phyloP scores from a whole-genome alignment of 2,113 vertebrate species.

The Neomonachus schauinslandi region DNA sequence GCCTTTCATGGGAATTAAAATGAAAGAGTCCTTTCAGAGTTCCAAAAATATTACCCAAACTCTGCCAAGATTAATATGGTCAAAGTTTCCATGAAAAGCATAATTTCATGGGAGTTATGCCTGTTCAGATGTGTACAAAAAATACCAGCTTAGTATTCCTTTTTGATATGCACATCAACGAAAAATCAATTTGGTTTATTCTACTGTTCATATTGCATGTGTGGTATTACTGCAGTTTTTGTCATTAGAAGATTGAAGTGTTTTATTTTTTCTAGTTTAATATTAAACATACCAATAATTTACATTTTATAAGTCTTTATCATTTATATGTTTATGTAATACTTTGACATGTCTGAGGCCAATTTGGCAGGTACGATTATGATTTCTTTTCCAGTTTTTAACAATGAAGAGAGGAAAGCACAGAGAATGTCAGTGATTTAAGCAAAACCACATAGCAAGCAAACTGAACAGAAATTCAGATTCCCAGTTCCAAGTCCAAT shows the following conservation, averaged over 20 bases:
- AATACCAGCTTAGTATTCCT: not conserved
- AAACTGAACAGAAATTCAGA: not conserved
- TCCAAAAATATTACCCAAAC: constrained; percentile 62
- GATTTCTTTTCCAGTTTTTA: constrained; percentile 7
- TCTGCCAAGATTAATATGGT: constrained; percentile 73
- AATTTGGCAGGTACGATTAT: not conserved
- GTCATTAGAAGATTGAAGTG: not conserved
- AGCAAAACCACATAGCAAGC: not conserved
- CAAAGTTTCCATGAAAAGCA: constrained; percentile 74
- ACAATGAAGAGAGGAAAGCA: not conserved
- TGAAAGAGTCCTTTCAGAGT: constrained; percentile 65
- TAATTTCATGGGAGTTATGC: constrained; percentile 50
- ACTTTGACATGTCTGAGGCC: not conserved
- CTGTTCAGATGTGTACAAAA: constrained; percentile 54
- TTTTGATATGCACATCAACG: not conserved
- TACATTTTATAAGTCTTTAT: not conserved
- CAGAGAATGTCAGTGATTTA: not conserved
- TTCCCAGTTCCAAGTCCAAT: not conserved
- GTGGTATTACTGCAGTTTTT: not conserved
- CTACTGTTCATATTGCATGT: not conserved
- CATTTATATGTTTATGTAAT: not conserved
- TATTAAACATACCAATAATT: not conserved
- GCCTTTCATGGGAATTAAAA: constrained; percentile 72
- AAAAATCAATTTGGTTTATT: not conserved
- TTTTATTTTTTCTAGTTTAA: not conserved